A percentile compares a stretch with the other conserved stretches of the same genome.
Evolutionary conservation across 2,797 vertebrate species (phyloP).

Genomic region (Muscicapa comitata): DNA sequence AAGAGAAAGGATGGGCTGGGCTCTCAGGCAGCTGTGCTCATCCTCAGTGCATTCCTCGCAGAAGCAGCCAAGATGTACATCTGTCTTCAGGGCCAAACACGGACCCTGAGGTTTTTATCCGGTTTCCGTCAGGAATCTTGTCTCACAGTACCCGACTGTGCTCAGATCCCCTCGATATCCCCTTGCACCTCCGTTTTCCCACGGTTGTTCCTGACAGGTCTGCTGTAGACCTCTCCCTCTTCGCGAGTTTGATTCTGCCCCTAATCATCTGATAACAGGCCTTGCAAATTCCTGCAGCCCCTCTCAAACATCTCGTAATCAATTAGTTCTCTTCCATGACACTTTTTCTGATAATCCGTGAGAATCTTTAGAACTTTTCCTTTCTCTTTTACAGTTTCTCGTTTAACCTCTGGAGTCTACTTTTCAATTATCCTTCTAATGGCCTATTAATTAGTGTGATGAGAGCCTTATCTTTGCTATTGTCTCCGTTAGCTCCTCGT

Average conservation of each 20-base stretch:
- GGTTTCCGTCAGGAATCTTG: accelerated
- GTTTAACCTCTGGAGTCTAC: not conserved
- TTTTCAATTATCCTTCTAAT: not conserved
- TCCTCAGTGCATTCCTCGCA: accelerated
- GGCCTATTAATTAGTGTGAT: not conserved
- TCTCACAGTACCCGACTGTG: accelerated
- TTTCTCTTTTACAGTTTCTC: not conserved
- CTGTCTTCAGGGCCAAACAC: constrained; percentile 75
- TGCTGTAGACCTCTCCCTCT: not conserved
- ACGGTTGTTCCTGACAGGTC: not conserved
- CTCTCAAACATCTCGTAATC: not conserved
- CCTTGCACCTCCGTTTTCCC: not conserved
- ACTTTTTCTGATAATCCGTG: not conserved
- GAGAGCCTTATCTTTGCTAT: not conserved
- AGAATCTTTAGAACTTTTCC: not conserved
- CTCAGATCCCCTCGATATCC: not conserved
- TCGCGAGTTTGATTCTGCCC: not conserved
- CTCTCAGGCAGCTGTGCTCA: not conserved
- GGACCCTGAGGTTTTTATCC: not conserved
- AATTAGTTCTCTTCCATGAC: not conserved
- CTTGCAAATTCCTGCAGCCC: not conserved
- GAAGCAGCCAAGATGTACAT: constrained; percentile 48
- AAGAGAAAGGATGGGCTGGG: not conserved
- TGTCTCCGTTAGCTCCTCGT: not conserved
- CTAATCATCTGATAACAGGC: not conserved